Evolutionary conservation across 2,797 vertebrate species (phyloP).

Genomic region (Peromyscus eremicus): DNA sequence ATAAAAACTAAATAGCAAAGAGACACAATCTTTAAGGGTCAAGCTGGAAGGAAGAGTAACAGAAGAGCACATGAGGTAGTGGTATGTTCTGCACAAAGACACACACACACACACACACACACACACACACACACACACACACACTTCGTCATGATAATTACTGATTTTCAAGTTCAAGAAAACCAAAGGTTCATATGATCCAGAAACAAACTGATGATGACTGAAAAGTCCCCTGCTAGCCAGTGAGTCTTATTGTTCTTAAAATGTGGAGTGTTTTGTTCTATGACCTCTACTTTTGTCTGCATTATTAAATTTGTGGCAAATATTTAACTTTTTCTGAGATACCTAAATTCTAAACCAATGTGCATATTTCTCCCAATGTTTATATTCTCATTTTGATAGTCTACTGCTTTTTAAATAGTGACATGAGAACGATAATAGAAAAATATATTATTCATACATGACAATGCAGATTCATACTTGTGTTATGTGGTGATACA

Average conservation of each 20-base stretch:
- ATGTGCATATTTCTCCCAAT: neutral
- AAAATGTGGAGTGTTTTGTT: neutral
- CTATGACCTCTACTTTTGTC: neutral
- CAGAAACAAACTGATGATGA: neutral
- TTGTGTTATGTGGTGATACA: neutral
- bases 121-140: neutral
- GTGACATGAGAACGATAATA: neutral
- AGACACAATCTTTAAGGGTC: neutral
- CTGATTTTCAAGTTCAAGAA: conserved; percentile 32
- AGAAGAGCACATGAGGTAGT: neutral
- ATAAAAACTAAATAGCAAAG: conserved; percentile 1
- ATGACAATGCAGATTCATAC: conserved; percentile 4
- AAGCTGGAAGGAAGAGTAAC: neutral
- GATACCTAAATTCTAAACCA: neutral
- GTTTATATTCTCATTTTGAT: neutral
- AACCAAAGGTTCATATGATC: conserved; percentile 5
- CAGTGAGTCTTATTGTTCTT: neutral
- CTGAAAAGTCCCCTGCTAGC: neutral
- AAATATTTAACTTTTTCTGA: conserved; percentile 45
- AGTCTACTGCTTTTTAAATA: conserved; percentile 6
- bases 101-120: neutral
- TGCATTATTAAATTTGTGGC: conserved; percentile 1
- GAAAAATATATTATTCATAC: conserved; percentile 25
- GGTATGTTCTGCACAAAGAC: neutral
- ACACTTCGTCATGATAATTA: neutral